Evolutionary conservation across 2,888 invertebrate genomes (phyloP).

Genomic region (Clistopyga incitator): DNA sequence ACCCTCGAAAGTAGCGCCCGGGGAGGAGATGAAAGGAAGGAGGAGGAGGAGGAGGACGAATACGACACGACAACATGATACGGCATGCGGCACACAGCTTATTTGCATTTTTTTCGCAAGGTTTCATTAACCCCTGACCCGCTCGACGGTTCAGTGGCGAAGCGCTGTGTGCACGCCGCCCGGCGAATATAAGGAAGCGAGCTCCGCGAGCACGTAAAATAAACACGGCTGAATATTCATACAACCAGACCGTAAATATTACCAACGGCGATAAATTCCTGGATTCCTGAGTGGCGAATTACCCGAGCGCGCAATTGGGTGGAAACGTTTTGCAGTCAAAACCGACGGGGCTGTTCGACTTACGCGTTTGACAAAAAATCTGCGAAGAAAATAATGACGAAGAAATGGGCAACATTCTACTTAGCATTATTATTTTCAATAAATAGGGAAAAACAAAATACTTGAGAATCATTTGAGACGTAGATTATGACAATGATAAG

Average conservation of each 20-base stretch:
- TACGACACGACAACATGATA: slow-evolving; percentile 50
- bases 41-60: slow-evolving; percentile 9
- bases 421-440: no score
- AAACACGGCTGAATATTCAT: slow-evolving; percentile 81
- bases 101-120: slow-evolving; percentile 80
- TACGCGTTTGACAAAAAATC: slow-evolving; percentile 20
- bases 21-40: slow-evolving; percentile 5
- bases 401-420: no score
- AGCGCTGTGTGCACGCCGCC: slow-evolving; percentile 27
- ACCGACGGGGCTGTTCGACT: slow-evolving; percentile 3
- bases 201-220: slow-evolving; percentile 77
- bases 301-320: slow-evolving; percentile 53
- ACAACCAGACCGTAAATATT: slow-evolving; percentile 75
- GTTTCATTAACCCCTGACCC: slow-evolving; percentile 83
- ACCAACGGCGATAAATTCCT: slow-evolving; percentile 76
- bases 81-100: slow-evolving; percentile 66
- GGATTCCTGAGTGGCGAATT: slow-evolving; percentile 71
- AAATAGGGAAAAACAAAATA: no score
- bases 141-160: slow-evolving; percentile 63
- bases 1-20: slow-evolving; percentile 63
- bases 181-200: slow-evolving; percentile 76
- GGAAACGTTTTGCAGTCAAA: slow-evolving; percentile 49
- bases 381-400: neutral
- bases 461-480: no score
- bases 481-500: no score